Conservation (phyloP, 2,797 vertebrate genomes). For the Scarus forsteni region DNA sequence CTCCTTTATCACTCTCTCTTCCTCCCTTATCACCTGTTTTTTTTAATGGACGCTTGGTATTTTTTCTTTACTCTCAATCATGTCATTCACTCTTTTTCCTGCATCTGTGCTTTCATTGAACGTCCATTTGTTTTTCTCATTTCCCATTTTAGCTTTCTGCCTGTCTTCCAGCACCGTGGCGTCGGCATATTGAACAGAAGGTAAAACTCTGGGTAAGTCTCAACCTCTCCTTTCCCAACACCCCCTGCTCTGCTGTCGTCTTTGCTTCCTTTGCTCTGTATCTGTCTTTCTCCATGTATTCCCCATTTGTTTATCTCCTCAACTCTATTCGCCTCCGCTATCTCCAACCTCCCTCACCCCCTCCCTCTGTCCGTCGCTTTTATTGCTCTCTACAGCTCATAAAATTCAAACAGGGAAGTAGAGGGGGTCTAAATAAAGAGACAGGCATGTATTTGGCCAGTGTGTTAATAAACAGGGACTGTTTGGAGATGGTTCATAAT, state of each 20-base stretch:
- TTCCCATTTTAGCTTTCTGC: conserved; percentile 35
- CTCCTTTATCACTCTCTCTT: conserved; percentile 19
- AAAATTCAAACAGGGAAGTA: conserved; percentile 40
- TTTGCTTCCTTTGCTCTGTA: conserved; percentile 27
- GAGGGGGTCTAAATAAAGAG: conserved; percentile 44
- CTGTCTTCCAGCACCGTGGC: conserved; percentile 47
- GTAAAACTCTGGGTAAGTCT: conserved; percentile 37
- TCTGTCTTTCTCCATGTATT: conserved; percentile 62
- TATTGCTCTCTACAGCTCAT: conserved; percentile 67
- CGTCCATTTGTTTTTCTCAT: conserved; percentile 53
- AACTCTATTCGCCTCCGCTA: conserved; percentile 53
- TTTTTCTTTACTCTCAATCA: conserved; percentile 12
- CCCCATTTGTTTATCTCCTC: conserved; percentile 63
- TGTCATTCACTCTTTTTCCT: conserved; percentile 21
- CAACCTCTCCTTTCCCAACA: conserved; percentile 14
- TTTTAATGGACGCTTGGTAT: conserved; percentile 24
- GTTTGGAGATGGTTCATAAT: conserved; percentile 49
- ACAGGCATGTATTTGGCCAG: conserved; percentile 37
- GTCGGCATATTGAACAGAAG: conserved; percentile 30
- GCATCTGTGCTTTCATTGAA: conserved; percentile 27
- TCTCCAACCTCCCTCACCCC: conserved; percentile 18
- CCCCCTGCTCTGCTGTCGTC: conserved; percentile 31
- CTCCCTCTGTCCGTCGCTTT: conserved; percentile 41
- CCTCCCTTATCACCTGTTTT: conserved; percentile 18
- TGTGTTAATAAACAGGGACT: conserved; percentile 44